phyloP scores from a whole-genome alignment of 2,888 invertebrate species.

The Homarus gammarus region DNA sequence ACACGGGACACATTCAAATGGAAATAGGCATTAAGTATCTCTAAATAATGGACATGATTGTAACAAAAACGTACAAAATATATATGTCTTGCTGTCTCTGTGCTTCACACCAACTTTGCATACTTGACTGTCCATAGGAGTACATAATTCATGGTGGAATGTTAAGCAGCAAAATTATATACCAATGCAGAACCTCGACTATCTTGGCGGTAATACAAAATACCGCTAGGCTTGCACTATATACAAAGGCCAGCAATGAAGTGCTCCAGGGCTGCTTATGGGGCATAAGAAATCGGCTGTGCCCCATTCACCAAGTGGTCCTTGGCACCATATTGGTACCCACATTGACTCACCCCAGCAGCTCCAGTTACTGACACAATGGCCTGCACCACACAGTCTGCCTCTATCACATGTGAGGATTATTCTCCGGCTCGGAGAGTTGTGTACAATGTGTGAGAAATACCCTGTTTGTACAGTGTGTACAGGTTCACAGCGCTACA shows the following conservation, averaged over 20 bases:
- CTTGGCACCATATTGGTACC: slow-evolving; percentile 16
- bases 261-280: slow-evolving; percentile 43
- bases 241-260: slow-evolving; percentile 59
- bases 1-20: slow-evolving; percentile 58
- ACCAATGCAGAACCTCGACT: slow-evolving; percentile 63
- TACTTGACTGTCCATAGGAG: slow-evolving; percentile 50
- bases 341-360: slow-evolving; percentile 15
- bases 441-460: slow-evolving; percentile 75
- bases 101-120: slow-evolving; percentile 64
- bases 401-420: slow-evolving; percentile 73
- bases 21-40: slow-evolving; percentile 65
- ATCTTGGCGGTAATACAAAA: slow-evolving; percentile 54
- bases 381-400: slow-evolving; percentile 54
- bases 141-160: slow-evolving; percentile 65
- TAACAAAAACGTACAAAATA: slow-evolving; percentile 73
- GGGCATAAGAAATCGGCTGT: slow-evolving; percentile 8
- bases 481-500: slow-evolving; percentile 69
- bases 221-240: slow-evolving; percentile 51
- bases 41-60: slow-evolving; percentile 71
- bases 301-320: slow-evolving; percentile 7
- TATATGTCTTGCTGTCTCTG: slow-evolving; percentile 65
- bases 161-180: slow-evolving; percentile 72
- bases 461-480: slow-evolving; percentile 76
- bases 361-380: slow-evolving; percentile 43
- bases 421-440: slow-evolving; percentile 75